phyloP scores from a whole-genome alignment of 1,140 invertebrate species.

The Calliopsis andreniformis region DNA sequence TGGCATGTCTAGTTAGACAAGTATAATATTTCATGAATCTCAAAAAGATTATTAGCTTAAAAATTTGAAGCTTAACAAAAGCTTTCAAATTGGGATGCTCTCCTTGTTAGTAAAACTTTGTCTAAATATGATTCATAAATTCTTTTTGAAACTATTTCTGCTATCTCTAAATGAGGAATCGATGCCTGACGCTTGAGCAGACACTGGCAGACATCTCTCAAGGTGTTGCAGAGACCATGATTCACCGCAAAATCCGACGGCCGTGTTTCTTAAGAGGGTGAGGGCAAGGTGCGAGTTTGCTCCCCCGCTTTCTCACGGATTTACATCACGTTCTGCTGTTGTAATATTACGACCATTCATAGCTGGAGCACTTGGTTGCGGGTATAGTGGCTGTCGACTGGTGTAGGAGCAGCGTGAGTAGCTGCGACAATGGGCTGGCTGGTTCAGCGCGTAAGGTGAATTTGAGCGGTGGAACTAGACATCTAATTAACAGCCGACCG shows the following conservation, averaged over 20 bases:
- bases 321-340: constrained; percentile 70
- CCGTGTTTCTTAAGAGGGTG: constrained; percentile 10
- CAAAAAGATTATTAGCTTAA: too few relatives aligned
- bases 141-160: too few relatives aligned
- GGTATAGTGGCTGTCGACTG: constrained; percentile 55
- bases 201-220: too few relatives aligned
- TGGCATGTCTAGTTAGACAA: too few relatives aligned
- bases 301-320: constrained; percentile 60
- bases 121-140: too few relatives aligned
- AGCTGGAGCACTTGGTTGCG: constrained; percentile 53
- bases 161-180: neutral
- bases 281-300: constrained; percentile 28
- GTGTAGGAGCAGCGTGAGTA: constrained; percentile 48
- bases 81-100: too few relatives aligned
- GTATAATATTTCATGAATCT: too few relatives aligned
- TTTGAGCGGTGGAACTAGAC: constrained; percentile 76
- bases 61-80: too few relatives aligned
- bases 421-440: constrained; percentile 58
- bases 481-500: constrained; percentile 80
- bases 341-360: constrained; percentile 72
- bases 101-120: too few relatives aligned
- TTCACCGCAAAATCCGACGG: constrained; percentile 2
- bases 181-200: neutral
- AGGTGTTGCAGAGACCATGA: neutral
- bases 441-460: constrained; percentile 71